Evolutionary conservation across 53 echinoderm and acorn worm species (phyloP), one percentile per base, ranked within the genome.

Genomic region (Holothuria scabra): DNA sequence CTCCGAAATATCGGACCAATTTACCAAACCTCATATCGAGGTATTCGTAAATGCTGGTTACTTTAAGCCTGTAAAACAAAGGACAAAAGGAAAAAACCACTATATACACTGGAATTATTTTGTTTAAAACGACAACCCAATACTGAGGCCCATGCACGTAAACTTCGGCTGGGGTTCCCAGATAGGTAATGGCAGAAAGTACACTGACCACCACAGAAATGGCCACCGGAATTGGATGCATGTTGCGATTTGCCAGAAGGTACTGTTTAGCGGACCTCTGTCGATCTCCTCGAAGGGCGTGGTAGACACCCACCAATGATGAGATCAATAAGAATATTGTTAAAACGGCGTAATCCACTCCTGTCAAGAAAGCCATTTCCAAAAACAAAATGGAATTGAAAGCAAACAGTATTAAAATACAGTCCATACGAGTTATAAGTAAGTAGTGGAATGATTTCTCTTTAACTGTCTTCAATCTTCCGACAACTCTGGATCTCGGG

Each of bases 21-120:
- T 59, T 79, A 56, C 59, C 59, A 18, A 79, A 79, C 25, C 79
- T 28, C 79, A 79, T 79, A 16, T 79, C 79, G 11, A 79, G 79
- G 52, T 79, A 79, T 34, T 79, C 79, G 34, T 79, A 79, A 18
- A 79, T 79, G 57, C 79, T 79, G 24, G 60, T 79, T n/a, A 79
- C 79, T 26, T 59, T 25, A 13, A 79, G 58, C 18, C 28, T 1
- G 23, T 79, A 79, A 16, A 79, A 79, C 18, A 79, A 32, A 2
- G 59, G 80, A 20, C 80, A 79, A 59, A 79, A 79, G 14, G 80
- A 30, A 21, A 57, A 59, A 18, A 31, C 60, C 19, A 57, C 32
- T 7, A 79, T 56, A 35, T 79, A 79, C 1, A 38, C 22, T 19
- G 56, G 55, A 24, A 79, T 44, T 0, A 57, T 24, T 59, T 58